A percentile compares a stretch with the other conserved stretches of the same genome.
These are phyloP conservation scores for Myopa tessellatipennis DNA, from an alignment of 2,888 invertebrate genomes.

Conservation along the genomic window DNA sequence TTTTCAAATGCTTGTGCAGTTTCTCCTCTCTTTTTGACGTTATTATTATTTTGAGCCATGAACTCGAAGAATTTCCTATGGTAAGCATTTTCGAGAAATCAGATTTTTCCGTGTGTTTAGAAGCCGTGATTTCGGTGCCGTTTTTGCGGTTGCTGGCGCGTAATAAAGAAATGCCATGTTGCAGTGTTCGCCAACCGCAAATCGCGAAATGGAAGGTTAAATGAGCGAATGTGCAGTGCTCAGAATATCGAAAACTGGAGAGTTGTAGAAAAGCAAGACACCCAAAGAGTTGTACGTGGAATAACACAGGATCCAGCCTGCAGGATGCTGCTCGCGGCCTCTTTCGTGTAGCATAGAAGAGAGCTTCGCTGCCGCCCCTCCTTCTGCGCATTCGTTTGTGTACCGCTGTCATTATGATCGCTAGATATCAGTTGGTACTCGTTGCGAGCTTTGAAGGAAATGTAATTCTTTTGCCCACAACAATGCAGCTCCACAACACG, in stretches of 20 bases:
- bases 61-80: constrained; percentile 25
- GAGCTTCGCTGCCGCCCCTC: background rate
- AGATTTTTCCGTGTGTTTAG: background rate
- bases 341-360: no score
- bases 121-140: constrained; percentile 3
- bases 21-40: background rate
- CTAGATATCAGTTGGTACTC: constrained; percentile 5
- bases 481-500: background rate
- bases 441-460: background rate
- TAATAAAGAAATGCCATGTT: background rate
- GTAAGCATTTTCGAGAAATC: constrained; percentile 14
- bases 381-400: no score
- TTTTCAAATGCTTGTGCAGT: constrained; percentile 38
- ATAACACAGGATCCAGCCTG: no score
- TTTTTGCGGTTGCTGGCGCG: background rate
- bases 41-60: background rate
- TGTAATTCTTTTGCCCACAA: background rate
- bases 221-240: no score
- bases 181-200: background rate
- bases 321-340: no score
- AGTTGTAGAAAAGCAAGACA: no score
- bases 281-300: no score
- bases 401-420: constrained; percentile 26
- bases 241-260: no score
- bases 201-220: no score